Conservation (phyloP, 1,140 invertebrate species). For the Caerostris darwini region DNA sequence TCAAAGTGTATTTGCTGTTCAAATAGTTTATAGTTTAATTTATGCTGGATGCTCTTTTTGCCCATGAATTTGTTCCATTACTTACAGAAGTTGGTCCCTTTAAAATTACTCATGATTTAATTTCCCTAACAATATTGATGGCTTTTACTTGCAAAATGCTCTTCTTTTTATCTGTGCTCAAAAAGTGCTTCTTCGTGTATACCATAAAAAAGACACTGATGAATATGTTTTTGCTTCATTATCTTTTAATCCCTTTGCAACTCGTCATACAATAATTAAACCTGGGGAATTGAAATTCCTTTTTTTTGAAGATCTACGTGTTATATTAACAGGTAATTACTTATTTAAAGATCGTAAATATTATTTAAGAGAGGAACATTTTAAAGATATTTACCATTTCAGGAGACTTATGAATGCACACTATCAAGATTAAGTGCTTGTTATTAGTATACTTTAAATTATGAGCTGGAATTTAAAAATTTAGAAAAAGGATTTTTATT, state of each 20-base stretch:
- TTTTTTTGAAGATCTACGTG: neutral
- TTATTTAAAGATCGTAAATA: neutral
- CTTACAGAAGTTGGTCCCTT: neutral
- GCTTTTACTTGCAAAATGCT: neutral
- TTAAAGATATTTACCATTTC: neutral
- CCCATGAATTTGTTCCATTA: neutral
- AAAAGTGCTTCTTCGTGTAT: neutral
- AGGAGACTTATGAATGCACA: neutral
- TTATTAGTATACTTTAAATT: no score
- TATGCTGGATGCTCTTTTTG: neutral
- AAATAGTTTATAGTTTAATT: neutral
- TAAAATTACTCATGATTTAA: neutral
- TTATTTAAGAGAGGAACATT: neutral
- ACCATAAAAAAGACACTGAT: neutral
- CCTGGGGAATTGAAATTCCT: neutral
- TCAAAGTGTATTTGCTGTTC: neutral
- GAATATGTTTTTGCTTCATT: conserved; percentile 15
- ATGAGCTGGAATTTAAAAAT: no score
- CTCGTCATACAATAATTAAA: neutral
- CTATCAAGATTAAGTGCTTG: no score
- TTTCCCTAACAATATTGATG: neutral
- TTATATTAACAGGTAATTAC: neutral
- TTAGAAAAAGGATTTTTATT: no score
- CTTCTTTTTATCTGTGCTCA: neutral
- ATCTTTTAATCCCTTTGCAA: neutral